Conservation (phyloP, 1,140 invertebrate genomes). For the Helicorthomorpha holstii region DNA sequence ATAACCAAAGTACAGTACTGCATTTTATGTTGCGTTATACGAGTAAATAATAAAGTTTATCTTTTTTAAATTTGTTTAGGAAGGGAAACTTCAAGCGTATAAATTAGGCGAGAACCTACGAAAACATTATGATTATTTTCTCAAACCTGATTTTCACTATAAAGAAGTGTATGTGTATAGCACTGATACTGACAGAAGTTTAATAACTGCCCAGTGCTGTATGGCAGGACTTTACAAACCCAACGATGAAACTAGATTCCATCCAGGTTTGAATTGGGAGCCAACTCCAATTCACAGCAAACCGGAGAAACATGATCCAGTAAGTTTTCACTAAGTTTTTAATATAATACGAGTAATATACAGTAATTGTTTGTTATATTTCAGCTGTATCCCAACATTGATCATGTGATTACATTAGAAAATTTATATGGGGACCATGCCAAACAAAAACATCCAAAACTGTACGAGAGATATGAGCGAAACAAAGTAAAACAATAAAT, state of each 20-base stretch:
- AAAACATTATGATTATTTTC: background rate
- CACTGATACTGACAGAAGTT: background rate
- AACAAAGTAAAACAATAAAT: too few relatives aligned
- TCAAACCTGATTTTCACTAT: background rate
- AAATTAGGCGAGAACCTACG: background rate
- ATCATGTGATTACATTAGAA: too few relatives aligned
- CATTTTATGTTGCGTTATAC: background rate
- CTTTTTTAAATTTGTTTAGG: too few relatives aligned
- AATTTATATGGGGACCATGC: too few relatives aligned
- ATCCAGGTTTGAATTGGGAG: background rate
- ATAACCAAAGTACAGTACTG: background rate
- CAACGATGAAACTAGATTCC: background rate
- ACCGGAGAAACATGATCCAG: too few relatives aligned
- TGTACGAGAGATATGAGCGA: too few relatives aligned
- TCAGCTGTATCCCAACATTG: too few relatives aligned
- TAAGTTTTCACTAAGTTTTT: too few relatives aligned
- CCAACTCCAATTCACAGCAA: background rate
- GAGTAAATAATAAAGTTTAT: background rate
- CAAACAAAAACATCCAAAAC: too few relatives aligned
- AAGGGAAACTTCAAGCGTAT: background rate
- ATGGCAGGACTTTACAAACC: background rate
- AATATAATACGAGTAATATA: too few relatives aligned
- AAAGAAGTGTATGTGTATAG: background rate
- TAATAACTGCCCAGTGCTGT: background rate
- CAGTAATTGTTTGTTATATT: too few relatives aligned